phyloP scores from a whole-genome alignment of 2,888 invertebrate species.

The Harmothoe impar region DNA sequence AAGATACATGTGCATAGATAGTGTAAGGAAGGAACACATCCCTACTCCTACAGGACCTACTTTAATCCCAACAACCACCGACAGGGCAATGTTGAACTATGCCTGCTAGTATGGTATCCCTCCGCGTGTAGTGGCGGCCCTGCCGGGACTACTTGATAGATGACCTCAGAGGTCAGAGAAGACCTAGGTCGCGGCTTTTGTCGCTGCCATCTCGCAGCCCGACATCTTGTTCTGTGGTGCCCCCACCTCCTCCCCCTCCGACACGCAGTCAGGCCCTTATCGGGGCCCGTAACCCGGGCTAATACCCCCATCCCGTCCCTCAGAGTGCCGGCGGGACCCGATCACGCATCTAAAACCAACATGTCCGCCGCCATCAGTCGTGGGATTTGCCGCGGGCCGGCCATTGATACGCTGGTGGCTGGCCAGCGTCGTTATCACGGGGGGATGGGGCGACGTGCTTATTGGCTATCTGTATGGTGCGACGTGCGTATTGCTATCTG shows the following conservation, averaged over 20 bases:
- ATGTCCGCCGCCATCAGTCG: constrained; percentile 30
- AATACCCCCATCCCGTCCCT: constrained; percentile 57
- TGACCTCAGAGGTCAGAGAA: neutral
- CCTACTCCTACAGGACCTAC: too few species aligned
- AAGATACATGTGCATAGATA: too few species aligned
- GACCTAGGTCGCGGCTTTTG: constrained; percentile 4
- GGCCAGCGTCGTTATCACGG: constrained; percentile 22
- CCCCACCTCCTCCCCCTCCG: neutral
- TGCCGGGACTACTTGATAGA: constrained; percentile 19
- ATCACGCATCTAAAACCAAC: constrained; percentile 50
- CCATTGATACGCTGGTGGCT: constrained; percentile 54
- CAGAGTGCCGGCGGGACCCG: neutral
- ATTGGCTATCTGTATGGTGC: constrained; percentile 15
- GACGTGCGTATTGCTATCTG: too few species aligned
- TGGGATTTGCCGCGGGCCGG: neutral
- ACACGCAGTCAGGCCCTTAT: neutral
- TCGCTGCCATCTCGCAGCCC: neutral
- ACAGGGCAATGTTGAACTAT: too few species aligned
- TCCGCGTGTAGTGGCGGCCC: neutral
- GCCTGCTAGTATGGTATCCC: neutral
- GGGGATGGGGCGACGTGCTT: constrained; percentile 41
- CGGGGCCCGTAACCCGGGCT: constrained; percentile 4
- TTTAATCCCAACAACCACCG: too few species aligned
- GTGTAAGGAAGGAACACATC: too few species aligned
- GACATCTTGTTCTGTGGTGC: constrained; percentile 10